phyloP scores from a whole-genome alignment of 2,888 invertebrate species.

The Mythimna pallens region DNA sequence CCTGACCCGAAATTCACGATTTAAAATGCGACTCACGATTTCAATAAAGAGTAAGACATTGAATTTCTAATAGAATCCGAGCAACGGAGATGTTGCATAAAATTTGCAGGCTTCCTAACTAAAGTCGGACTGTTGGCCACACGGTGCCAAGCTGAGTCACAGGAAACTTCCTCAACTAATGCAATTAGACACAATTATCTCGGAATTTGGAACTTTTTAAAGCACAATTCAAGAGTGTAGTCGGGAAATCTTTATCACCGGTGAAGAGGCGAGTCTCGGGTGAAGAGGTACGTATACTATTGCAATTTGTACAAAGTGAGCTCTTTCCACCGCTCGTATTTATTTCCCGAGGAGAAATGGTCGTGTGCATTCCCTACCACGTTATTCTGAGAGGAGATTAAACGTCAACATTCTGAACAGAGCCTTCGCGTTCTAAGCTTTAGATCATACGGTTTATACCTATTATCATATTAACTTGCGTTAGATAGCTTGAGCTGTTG shows the following conservation, averaged over 20 bases:
- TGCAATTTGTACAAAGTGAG: conserved; percentile 77
- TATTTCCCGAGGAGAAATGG: conserved; percentile 74
- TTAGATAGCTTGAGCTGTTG: conserved; percentile 28
- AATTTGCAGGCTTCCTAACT: conserved; percentile 37
- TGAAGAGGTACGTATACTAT: conserved; percentile 61
- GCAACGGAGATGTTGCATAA: conserved; percentile 36
- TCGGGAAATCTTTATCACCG: conserved; percentile 69
- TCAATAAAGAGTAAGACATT: conserved; percentile 59
- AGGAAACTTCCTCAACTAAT: conserved; percentile 63
- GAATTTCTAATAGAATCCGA: conserved; percentile 48
- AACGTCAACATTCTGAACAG: conserved; percentile 69
- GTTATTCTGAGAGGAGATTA: conserved; percentile 72
- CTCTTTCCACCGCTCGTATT: conserved; percentile 71
- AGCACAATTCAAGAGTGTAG: conserved; percentile 63
- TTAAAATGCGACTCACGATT: conserved; percentile 43
- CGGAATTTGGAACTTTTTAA: conserved; percentile 64
- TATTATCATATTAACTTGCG: conserved; percentile 63
- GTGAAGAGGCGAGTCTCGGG: conserved; percentile 65
- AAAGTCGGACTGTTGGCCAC: conserved; percentile 40
- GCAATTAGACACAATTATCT: conserved; percentile 69
- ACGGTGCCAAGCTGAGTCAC: conserved; percentile 44
- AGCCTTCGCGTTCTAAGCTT: conserved; percentile 54
- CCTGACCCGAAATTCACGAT: conserved; percentile 48
- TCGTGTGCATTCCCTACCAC: conserved; percentile 66
- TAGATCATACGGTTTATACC: conserved; percentile 56